Base-by-base conservation (phyloP, 2,113 vertebrate genomes). In the Cyphomyrus discorhynchus region DNA sequence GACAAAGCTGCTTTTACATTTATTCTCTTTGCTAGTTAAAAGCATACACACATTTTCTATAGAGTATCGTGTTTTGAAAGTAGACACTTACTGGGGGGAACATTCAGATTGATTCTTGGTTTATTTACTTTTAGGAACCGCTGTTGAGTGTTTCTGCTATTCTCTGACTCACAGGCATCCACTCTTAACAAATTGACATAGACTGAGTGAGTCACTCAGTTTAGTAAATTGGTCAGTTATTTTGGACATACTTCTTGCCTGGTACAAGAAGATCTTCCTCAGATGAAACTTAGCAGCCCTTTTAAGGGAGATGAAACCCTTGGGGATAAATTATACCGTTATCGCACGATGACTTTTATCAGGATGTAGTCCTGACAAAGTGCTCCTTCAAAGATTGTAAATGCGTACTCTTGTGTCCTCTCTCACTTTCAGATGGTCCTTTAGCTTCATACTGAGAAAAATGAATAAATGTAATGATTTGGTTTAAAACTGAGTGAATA, bases 131-230 rank as follows among this genome's bases (percentile, higher is more conserved):
- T 45, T 58, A 45, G 49, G 47, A 27, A 77, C 13, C 74, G 19
- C 45, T 7, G 42, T 9, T 84, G 42, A 84, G 45, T n/a, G 24
- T 47, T 84, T n/a, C 82, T 19, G 31, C 35, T 27, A 47, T 27
- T 66, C 4, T 62, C 9, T 89, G 80, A 89, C 31, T 89, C 74
- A 80, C 47, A 82, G 88, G 31, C 49, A 89, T 53, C 31, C 66
- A 11, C 5, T 19, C 27, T 88, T 13, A 89, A 39, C 42, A 47
- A 31, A 58, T 9, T 70, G n/a, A 24, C 62, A 39, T 45, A 47
- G 52, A 49, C 42, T 45, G 35, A 27, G 87, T 52, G 84, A 52
- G 21, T 86, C 19, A 84, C 15, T 83, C 80, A 83, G 42, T n/a
- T 83, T 35, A 86, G 84, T 52, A 27, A 86, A 86, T 52, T 86